Percentiles rank a stretch among this genome's conserved stretches.
phyloP scores from a whole-genome alignment of 30 jellyfish, hydroid and myxozoan genomes.

The Aurelia sp. region DNA sequence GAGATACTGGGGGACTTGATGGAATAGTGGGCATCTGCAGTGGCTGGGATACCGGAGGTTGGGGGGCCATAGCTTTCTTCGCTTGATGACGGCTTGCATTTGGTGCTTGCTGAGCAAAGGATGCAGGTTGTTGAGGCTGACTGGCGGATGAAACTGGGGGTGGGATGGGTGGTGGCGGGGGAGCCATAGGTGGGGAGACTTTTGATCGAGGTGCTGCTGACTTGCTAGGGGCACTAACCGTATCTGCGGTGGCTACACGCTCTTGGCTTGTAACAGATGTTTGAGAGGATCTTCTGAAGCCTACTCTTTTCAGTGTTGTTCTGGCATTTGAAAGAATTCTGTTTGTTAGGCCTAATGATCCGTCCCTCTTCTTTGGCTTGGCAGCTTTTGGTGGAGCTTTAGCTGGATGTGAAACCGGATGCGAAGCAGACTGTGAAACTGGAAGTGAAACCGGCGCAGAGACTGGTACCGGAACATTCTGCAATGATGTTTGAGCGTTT shows the following conservation, averaged over 20 bases:
- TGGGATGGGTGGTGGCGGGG: slow-evolving; percentile 64
- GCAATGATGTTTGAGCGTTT: background rate
- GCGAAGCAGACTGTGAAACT: background rate
- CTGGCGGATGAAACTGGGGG: slow-evolving; percentile 21
- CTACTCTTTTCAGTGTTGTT: slow-evolving; percentile 56
- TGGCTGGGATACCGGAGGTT: too few relatives aligned
- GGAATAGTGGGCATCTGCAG: too few relatives aligned
- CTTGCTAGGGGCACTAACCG: slow-evolving; percentile 15
- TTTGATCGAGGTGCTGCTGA: slow-evolving; percentile 22
- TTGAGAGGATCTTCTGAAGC: slow-evolving; percentile 45
- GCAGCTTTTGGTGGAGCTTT: slow-evolving; percentile 14
- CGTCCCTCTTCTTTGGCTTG: slow-evolving; percentile 31
- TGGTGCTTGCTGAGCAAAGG: too few relatives aligned
- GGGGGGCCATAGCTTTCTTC: too few relatives aligned
- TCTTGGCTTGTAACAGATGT: slow-evolving; percentile 7
- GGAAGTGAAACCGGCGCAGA: background rate
- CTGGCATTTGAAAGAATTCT: slow-evolving; percentile 54
- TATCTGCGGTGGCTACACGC: slow-evolving; percentile 1
- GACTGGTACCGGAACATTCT: background rate
- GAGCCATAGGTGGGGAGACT: slow-evolving; percentile 18
- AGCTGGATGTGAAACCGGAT: background rate
- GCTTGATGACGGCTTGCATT: too few relatives aligned
- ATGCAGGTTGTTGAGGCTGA: too few relatives aligned
- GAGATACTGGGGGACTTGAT: too few relatives aligned
- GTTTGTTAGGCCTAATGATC: slow-evolving; percentile 46